Evolutionary conservation across 64 coral and sea anemone species (phyloP).

Genomic region (Dendrophyllia cribrosa): DNA sequence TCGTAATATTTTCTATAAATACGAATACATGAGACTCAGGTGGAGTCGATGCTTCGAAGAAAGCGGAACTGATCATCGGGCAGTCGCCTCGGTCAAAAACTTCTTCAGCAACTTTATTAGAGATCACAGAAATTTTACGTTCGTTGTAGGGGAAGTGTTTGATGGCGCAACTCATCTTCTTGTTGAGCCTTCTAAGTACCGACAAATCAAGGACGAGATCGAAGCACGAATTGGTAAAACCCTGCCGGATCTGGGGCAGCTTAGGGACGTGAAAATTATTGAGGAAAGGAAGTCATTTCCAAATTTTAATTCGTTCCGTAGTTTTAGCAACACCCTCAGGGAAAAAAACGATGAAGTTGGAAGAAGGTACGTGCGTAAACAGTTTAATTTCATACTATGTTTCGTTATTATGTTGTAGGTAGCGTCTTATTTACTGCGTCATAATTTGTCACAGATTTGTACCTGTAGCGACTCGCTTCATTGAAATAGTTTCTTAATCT

Average conservation of each 20-base stretch:
- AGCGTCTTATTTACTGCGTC: too few relatives aligned
- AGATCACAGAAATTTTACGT: slow-evolving; percentile 8
- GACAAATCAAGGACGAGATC: neutral
- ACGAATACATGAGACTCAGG: neutral
- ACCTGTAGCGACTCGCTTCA: too few relatives aligned
- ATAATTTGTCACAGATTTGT: too few relatives aligned
- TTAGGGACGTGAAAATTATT: neutral
- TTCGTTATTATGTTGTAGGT: too few relatives aligned
- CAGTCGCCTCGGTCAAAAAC: neutral
- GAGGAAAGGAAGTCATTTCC: neutral
- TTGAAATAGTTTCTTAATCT: too few relatives aligned
- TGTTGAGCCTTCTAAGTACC: neutral
- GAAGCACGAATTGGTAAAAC: neutral
- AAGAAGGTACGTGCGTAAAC: neutral
- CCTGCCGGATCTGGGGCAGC: neutral
- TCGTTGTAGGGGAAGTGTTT: neutral
- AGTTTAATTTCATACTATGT: too few relatives aligned
- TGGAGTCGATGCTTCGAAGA: slow-evolving; percentile 14
- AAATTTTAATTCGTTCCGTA: neutral
- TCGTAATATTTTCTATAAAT: slow-evolving; percentile 5
- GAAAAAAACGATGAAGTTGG: neutral
- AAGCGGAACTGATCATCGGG: neutral
- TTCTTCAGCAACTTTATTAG: neutral
- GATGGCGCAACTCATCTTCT: slow-evolving; percentile 15
- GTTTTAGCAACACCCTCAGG: neutral